Conservation (phyloP, 2,888 invertebrate genomes). For the Dinocampus coccinellae region DNA sequence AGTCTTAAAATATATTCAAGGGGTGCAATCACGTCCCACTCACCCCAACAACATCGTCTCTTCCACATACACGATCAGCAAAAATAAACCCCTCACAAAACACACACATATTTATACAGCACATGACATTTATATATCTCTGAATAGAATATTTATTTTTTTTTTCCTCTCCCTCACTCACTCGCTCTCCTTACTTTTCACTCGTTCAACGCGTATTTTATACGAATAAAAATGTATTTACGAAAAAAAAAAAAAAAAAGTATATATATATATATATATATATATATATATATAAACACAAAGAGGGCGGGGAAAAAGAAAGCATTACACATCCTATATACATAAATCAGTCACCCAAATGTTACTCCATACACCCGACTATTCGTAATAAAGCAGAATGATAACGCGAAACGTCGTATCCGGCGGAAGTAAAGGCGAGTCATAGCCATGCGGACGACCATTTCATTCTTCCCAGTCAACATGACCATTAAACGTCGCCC, state of each 20-base stretch:
- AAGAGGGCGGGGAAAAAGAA: conserved; percentile 2
- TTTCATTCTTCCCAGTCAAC: conserved; percentile 32
- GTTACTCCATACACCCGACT: conserved; percentile 29
- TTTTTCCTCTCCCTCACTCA: neutral
- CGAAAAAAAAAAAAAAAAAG: neutral
- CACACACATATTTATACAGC: neutral
- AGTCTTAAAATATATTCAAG: neutral
- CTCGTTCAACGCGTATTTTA: neutral
- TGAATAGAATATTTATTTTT: neutral
- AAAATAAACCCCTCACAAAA: neutral
- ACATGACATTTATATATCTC: neutral
- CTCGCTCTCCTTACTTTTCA: neutral
- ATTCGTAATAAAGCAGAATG: conserved; percentile 52
- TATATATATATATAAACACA: neutral
- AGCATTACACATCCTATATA: conserved; percentile 17
- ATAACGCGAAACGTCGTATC: conserved; percentile 58
- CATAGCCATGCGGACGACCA: conserved; percentile 33
- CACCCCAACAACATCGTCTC: neutral
- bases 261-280: neutral
- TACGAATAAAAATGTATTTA: neutral
- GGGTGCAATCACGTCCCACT: neutral
- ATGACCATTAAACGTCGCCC: conserved; percentile 36
- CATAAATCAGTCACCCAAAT: conserved; percentile 50
- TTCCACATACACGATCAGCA: neutral
- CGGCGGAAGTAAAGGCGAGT: conserved; percentile 49